These are phyloP conservation scores for Nyctereutes procyonoides DNA, from an alignment of 2,113 vertebrate genomes.

Conservation along the genomic window DNA sequence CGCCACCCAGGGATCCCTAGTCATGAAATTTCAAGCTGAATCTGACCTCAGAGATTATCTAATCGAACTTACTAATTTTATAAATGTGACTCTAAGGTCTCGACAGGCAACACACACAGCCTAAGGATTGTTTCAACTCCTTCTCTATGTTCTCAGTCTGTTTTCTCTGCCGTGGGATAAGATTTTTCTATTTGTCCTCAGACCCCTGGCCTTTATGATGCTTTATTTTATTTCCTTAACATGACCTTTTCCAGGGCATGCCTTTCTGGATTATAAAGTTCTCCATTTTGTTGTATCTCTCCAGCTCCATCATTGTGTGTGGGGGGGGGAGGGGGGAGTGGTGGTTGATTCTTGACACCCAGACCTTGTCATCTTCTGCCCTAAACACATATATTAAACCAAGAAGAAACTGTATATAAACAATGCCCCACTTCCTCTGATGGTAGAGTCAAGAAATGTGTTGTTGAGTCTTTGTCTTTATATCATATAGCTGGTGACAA, in stretches of 20 bases:
- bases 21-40: background rate
- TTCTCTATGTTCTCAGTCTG: background rate
- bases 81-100: background rate
- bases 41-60: background rate
- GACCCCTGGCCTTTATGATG: background rate
- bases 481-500: background rate
- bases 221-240: background rate
- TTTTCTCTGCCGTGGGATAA: background rate
- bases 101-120: background rate
- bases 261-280: background rate
- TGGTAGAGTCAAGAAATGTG: background rate
- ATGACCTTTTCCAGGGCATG: background rate
- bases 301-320: background rate
- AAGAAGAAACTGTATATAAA: background rate
- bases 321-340: accelerated
- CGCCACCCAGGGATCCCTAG: too few species aligned
- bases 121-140: background rate
- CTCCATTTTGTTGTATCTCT: background rate
- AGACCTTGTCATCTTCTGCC: background rate
- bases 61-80: background rate
- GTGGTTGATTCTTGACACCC: background rate
- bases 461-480: background rate
- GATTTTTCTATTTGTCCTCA: background rate
- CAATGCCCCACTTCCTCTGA: background rate
- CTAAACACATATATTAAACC: background rate